A percentile compares a stretch with the other conserved stretches of the same genome.
Conservation (phyloP, 2,888 invertebrate genomes). For the Carcina quercana region DNA sequence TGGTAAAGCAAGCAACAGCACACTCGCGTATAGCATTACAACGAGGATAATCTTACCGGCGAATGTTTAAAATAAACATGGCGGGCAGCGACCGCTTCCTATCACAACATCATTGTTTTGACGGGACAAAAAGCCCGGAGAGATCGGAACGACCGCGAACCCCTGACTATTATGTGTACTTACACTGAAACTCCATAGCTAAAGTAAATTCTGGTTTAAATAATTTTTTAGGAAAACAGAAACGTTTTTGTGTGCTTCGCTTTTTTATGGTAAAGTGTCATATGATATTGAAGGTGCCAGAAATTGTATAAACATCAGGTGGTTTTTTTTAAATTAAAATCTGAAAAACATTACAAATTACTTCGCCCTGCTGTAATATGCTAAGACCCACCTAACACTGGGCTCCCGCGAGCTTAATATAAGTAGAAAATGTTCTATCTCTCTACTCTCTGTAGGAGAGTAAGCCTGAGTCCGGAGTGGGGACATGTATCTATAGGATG, state of each 20-base stretch:
- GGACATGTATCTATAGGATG: too few relatives aligned
- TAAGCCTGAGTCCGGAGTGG: too few relatives aligned
- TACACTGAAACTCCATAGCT: conserved; percentile 9
- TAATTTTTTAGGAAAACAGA: conserved; percentile 5
- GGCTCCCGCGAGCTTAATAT: too few relatives aligned
- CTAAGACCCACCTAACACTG: too few relatives aligned
- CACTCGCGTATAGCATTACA: conserved; percentile 42
- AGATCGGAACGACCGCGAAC: conserved; percentile 4
- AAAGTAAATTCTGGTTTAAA: conserved; percentile 3
- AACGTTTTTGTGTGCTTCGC: not conserved
- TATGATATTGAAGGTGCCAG: too few relatives aligned
- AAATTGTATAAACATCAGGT: too few relatives aligned
- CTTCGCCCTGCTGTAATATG: too few relatives aligned
- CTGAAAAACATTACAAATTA: too few relatives aligned
- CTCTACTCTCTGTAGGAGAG: too few relatives aligned
- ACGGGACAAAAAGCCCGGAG: conserved; percentile 37
- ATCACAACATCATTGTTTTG: conserved; percentile 68
- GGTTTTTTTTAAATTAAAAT: too few relatives aligned
- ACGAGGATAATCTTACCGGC: conserved; percentile 46
- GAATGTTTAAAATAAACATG: conserved; percentile 64
- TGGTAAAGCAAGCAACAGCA: conserved; percentile 33
- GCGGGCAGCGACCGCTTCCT: conserved; percentile 39
- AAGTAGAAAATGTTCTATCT: too few relatives aligned
- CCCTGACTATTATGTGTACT: conserved; percentile 1
- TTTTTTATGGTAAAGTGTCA: not conserved